Conservation (phyloP, 2,797 vertebrate genomes). For the Peromyscus nudipes region DNA sequence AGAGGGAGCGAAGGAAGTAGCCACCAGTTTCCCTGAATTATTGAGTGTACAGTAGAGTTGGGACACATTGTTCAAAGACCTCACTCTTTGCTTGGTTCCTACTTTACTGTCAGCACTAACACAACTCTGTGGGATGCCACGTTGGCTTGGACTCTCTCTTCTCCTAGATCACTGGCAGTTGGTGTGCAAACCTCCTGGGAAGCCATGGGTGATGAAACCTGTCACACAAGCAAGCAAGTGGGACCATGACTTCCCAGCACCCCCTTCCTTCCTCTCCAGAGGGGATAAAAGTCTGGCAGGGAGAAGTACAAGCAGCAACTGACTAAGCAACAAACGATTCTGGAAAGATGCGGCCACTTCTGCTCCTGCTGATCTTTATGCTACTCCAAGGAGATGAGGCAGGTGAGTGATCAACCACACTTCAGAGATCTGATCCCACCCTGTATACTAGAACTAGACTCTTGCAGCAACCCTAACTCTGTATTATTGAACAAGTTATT, state of each 20-base stretch:
- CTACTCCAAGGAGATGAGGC: constrained; percentile 39
- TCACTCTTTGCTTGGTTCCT: neutral
- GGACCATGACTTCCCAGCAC: neutral
- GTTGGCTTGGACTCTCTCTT: neutral
- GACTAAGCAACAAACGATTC: neutral
- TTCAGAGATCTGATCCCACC: neutral
- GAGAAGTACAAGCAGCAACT: neutral
- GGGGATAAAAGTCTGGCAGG: constrained; percentile 50
- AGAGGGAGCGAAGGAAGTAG: neutral
- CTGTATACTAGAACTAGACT: neutral
- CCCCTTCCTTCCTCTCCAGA: constrained; percentile 67
- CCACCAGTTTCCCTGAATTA: neutral
- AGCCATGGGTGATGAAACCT: constrained; percentile 61
- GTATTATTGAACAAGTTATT: neutral
- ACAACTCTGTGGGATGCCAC: neutral
- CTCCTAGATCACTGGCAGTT: constrained; percentile 60
- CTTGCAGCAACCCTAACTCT: neutral
- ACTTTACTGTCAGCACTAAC: neutral
- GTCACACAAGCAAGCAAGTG: neutral
- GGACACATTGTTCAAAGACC: neutral
- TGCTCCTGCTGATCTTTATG: constrained; percentile 55
- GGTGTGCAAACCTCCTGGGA: constrained; percentile 56
- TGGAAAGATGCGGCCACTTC: constrained; percentile 62
- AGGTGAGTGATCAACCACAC: constrained; percentile 66
- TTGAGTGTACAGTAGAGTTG: neutral